Percentiles rank a stretch among this genome's conserved stretches.
Conservation (phyloP, 1,140 invertebrate species). For the Whitmania pigra region DNA sequence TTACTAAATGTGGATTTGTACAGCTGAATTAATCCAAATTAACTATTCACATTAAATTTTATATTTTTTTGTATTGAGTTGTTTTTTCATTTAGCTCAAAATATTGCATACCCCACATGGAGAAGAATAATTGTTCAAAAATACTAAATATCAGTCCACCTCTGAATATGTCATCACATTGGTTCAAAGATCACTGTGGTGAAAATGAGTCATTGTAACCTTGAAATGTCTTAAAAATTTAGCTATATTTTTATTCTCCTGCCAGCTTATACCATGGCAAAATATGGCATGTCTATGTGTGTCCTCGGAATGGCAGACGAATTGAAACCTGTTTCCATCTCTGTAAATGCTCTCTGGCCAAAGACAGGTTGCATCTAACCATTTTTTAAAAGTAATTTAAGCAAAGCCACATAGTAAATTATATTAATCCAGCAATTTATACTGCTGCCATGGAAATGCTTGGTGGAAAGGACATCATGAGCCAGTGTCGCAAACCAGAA, state of each 20-base stretch:
- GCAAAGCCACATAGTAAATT: neutral
- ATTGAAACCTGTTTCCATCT: constrained; percentile 66
- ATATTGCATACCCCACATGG: constrained; percentile 73
- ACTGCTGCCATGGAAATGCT: constrained; percentile 96
- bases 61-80: neutral
- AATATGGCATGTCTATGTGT: constrained; percentile 99
- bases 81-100: constrained; percentile 61
- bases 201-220: constrained; percentile 8
- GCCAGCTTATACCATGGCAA: constrained; percentile 87
- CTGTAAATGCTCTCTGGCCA: constrained; percentile 94
- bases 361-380: constrained; percentile 55
- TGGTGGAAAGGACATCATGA: constrained; percentile 52
- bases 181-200: constrained; percentile 79
- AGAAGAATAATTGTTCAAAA: constrained; percentile 72
- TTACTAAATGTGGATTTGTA: neutral
- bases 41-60: neutral
- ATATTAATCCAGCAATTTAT: constrained; percentile 58
- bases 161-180: constrained; percentile 70
- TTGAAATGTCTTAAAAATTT: constrained; percentile 13
- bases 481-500: constrained; percentile 63
- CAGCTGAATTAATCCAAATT: neutral
- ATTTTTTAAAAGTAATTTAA: constrained; percentile 2
- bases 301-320: constrained; percentile 90
- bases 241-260: constrained; percentile 21
- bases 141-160: constrained; percentile 93